These are phyloP conservation scores for Belonocnema kinseyi DNA, from an alignment of 1,140 invertebrate genomes.

Conservation along the genomic window DNA sequence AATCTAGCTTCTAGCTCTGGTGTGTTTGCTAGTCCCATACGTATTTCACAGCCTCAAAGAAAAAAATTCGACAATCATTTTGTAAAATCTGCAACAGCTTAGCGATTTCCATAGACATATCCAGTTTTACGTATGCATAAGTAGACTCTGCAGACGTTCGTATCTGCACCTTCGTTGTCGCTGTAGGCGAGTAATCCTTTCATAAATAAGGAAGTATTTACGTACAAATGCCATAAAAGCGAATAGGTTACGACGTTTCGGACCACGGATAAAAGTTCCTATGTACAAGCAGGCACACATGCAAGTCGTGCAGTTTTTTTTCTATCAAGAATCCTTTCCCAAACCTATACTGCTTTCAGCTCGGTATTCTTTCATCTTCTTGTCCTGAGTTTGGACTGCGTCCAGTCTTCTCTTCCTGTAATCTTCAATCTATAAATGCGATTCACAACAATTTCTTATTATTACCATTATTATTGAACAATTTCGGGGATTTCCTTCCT, in stretches of 20 bases:
- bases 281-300: neutral
- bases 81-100: conserved; percentile 16
- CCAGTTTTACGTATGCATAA: conserved; percentile 24
- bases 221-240: conserved; percentile 30
- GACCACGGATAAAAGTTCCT: conserved; percentile 19
- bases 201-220: conserved; percentile 31
- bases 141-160: neutral
- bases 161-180: conserved; percentile 9
- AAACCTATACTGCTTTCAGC: neutral
- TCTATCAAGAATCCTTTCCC: neutral
- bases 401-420: neutral
- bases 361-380: conserved; percentile 20
- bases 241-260: conserved; percentile 29
- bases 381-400: neutral
- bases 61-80: conserved; percentile 24
- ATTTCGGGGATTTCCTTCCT: no score
- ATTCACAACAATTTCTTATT: neutral
- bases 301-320: neutral
- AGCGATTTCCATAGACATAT: conserved; percentile 27
- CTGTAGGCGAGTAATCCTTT: conserved; percentile 31
- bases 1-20: no score
- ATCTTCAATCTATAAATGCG: conserved; percentile 16
- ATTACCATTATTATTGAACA: no score
- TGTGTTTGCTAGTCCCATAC: neutral
- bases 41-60: neutral